Evolutionary conservation across 2,888 invertebrate species (phyloP).

Genomic region (Pyralis farinalis): DNA sequence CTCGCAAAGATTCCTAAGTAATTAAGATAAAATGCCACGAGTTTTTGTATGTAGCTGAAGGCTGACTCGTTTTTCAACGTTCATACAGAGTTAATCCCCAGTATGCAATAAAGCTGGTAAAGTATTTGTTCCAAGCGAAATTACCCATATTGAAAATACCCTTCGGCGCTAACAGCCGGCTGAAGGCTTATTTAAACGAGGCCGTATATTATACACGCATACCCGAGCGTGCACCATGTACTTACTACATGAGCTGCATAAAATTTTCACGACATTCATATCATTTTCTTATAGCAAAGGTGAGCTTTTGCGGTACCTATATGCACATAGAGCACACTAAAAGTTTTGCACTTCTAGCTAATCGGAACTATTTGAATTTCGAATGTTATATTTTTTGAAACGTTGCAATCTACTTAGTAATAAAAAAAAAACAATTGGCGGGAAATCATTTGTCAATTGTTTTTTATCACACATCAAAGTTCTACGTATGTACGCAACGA

Average conservation of each 20-base stretch:
- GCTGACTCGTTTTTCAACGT: slow-evolving; percentile 69
- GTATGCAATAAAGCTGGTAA: slow-evolving; percentile 77
- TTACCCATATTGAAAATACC: slow-evolving; percentile 80
- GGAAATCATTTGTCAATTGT: too few species aligned
- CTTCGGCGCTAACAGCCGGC: slow-evolving; percentile 69
- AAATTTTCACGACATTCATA: slow-evolving; percentile 39
- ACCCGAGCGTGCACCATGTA: slow-evolving; percentile 40
- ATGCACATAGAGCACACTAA: too few species aligned
- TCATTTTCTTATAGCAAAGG: slow-evolving; percentile 22
- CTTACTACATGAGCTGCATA: slow-evolving; percentile 24
- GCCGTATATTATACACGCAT: slow-evolving; percentile 49
- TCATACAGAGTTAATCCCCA: slow-evolving; percentile 76
- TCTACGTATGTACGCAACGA: too few species aligned
- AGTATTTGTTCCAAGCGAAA: slow-evolving; percentile 76
- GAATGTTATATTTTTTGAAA: too few species aligned
- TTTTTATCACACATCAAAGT: too few species aligned
- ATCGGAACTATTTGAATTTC: too few species aligned
- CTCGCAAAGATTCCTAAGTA: slow-evolving; percentile 76
- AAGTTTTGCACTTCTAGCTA: too few species aligned
- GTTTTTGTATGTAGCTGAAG: slow-evolving; percentile 69
- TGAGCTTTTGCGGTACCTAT: not conserved
- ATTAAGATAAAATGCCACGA: slow-evolving; percentile 78
- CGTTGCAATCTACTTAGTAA: too few species aligned
- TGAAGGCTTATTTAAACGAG: slow-evolving; percentile 70
- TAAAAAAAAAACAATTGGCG: too few species aligned